Conservation (phyloP, 1,140 invertebrate species). For the Drosophila equinoxialis region DNA sequence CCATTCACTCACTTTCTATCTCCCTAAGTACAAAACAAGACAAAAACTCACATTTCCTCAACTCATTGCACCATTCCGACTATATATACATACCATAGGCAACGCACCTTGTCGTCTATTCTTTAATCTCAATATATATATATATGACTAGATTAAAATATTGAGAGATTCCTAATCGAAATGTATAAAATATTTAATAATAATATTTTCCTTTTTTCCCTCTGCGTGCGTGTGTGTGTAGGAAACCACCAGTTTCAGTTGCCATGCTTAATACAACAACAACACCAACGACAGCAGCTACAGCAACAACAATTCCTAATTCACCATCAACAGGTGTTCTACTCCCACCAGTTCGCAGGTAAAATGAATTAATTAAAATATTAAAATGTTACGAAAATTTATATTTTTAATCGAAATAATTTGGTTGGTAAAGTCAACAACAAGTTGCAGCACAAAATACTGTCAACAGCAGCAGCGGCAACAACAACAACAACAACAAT, state of each 20-base stretch:
- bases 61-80: slow-evolving; percentile 68
- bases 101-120: slow-evolving; percentile 72
- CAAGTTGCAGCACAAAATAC: slow-evolving; percentile 77
- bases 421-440: slow-evolving; percentile 45
- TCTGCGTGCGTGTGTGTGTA: slow-evolving; percentile 16
- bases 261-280: slow-evolving; percentile 57
- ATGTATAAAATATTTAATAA: background rate
- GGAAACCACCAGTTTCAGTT: slow-evolving; percentile 64
- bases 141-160: background rate
- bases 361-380: background rate
- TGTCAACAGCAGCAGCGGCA: slow-evolving; percentile 10
- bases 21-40: background rate
- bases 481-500: slow-evolving; percentile 33
- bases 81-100: slow-evolving; percentile 45
- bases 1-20: slow-evolving; percentile 10
- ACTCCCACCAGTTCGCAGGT: slow-evolving; percentile 79
- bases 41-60: background rate
- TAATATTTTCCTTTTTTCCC: slow-evolving; percentile 12
- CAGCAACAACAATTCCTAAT: slow-evolving; percentile 58
- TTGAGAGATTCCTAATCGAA: slow-evolving; percentile 7
- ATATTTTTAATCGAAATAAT: background rate
- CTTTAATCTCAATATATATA: background rate
- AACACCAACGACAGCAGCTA: slow-evolving; percentile 56
- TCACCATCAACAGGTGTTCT: slow-evolving; percentile 68
- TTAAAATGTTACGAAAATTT: too few species aligned